Evolutionary conservation across 2,113 vertebrate genomes (phyloP).

Genomic region (Serilophus lunatus): DNA sequence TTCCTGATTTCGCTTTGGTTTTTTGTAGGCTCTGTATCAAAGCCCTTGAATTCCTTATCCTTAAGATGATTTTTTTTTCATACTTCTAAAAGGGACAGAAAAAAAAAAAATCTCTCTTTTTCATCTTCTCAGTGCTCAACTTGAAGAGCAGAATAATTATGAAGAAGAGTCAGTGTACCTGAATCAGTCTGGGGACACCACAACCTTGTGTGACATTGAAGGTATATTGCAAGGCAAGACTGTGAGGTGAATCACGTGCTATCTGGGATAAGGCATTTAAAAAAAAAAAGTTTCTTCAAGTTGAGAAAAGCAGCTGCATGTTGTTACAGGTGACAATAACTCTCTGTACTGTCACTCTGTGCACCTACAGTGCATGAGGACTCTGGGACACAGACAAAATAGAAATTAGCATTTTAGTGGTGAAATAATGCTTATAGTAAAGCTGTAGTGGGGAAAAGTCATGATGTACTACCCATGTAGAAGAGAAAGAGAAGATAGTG

Average conservation of each 20-base stretch:
- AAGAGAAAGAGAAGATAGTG: background rate
- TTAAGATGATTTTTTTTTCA: background rate
- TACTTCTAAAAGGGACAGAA: background rate
- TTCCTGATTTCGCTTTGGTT: background rate
- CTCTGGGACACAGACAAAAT: background rate
- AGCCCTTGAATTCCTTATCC: background rate
- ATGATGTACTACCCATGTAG: rapidly evolving
- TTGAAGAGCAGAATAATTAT: slow-evolving; percentile 64
- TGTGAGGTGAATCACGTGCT: background rate
- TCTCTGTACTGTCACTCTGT: background rate
- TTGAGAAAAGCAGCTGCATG: background rate
- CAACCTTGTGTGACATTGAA: slow-evolving; percentile 45
- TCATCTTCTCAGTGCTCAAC: slow-evolving; percentile 55
- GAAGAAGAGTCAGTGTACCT: slow-evolving; percentile 56
- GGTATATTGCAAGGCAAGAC: slow-evolving; percentile 52
- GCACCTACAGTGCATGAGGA: background rate
- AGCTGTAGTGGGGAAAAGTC: background rate
- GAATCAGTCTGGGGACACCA: slow-evolving; percentile 43
- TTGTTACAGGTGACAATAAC: background rate
- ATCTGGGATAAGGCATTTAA: background rate
- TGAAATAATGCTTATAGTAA: background rate
- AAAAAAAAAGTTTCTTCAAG: background rate
- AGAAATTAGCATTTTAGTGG: background rate
- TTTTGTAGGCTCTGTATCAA: background rate
- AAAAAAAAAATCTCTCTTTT: background rate